These are phyloP conservation scores for Puffinus mauretanicus DNA, from an alignment of 2,113 vertebrate genomes.

Conservation along the genomic window DNA sequence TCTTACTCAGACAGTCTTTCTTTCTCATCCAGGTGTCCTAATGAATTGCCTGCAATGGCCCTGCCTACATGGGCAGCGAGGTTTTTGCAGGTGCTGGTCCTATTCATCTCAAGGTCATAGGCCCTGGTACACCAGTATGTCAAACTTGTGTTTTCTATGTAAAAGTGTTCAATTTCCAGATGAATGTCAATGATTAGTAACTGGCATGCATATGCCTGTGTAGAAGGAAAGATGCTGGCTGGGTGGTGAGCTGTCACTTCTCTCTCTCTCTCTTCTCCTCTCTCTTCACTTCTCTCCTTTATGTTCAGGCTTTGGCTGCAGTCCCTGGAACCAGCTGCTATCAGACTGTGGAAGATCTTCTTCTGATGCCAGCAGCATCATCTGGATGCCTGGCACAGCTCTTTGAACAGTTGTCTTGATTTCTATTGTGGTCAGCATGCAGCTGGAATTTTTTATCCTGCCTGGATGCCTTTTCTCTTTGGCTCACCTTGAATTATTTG, in stretches of 20 bases:
- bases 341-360: background rate
- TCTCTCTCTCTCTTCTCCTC: background rate
- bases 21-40: background rate
- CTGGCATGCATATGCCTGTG: background rate
- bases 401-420: constrained; percentile 23
- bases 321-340: background rate
- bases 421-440: background rate
- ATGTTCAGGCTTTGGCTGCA: background rate
- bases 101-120: background rate
- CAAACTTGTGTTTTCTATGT: background rate
- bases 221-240: background rate
- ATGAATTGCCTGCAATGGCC: background rate
- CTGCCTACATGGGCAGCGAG: background rate
- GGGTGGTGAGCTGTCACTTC: background rate
- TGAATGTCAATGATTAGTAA: background rate
- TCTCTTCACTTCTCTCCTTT: background rate
- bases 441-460: constrained; percentile 38
- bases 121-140: background rate
- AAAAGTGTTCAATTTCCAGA: background rate
- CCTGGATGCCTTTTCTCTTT: constrained; percentile 19
- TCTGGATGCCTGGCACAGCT: constrained; percentile 34
- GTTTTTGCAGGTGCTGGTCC: background rate
- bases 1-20: background rate
- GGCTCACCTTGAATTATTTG: constrained; percentile 36
- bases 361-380: background rate